Base-by-base conservation (phyloP, 2,888 invertebrate species). In the Mellilla xanthometata region DNA sequence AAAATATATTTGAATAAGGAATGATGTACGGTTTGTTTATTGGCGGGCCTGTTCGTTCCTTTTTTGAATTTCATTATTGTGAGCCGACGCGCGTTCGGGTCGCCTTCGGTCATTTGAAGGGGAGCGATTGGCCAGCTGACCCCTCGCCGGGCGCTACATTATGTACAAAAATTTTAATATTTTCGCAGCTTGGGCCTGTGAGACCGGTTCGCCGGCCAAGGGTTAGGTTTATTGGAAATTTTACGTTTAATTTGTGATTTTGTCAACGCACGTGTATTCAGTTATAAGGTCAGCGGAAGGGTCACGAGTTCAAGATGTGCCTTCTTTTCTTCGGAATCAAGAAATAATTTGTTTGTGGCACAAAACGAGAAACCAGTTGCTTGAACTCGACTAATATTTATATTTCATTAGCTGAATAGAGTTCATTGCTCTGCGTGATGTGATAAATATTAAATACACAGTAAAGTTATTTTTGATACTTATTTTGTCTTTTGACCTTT, bases 11-110 rank as follows among this genome's bases (percentile, higher is more conserved):
- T 89, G 81, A 88, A 86, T 84, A 84, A 77, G 65, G 83, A 83
- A 87, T 89, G 89, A 89, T 89, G 81, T 88, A 89, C 85, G 88
- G 84, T 87, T 88, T 89, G 89, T 89, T 89, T 89, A 89, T 89
- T 87, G 86, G 88, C 80, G 81, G 83, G 88, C 82, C 76, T 76
- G 80, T 78, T 62, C 79, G 72, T 76, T 81, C 72, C 77, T 81
- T 81, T 79, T 86, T 87, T 73, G 76, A 85, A 85, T 80, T 79
- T 68, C 74, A 86, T 88, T 87, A 86, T 83, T 65, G 58, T 41
- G 44, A 66, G 65, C 59, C 83, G 85, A 84, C 81, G 82, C 76
- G 72, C 80, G 79, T 56, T 69, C 71, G 74, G 86, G 87, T 87
- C 85, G 80, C 65, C 69, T 65, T 65, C 73, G 86, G 84, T 81